These are phyloP conservation scores for Lysiphlebus fabarum DNA, from an alignment of 1,140 invertebrate species.

Conservation along the genomic window DNA sequence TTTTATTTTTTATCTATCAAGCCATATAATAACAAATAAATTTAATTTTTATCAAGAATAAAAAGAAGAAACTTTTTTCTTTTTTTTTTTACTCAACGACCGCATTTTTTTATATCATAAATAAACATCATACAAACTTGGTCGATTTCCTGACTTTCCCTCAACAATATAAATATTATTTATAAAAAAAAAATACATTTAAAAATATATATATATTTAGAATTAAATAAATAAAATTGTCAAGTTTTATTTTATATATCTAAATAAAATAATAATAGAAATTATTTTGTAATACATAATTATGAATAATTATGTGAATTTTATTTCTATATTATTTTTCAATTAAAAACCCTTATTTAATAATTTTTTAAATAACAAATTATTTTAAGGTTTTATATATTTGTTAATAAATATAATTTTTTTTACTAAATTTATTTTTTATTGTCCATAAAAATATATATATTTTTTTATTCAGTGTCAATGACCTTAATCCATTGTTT, in stretches of 20 bases:
- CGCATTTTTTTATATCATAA: constrained; percentile 12
- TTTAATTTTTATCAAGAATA: not conserved
- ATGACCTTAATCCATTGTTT: constrained; percentile 22
- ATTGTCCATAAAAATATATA: not conserved
- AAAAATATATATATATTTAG: too few species aligned
- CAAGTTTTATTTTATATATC: too few species aligned
- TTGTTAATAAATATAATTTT: not conserved
- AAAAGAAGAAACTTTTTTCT: constrained; percentile 7
- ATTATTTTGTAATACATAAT: too few species aligned
- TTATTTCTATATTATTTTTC: too few species aligned
- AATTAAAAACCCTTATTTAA: too few species aligned
- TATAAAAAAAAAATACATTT: too few species aligned
- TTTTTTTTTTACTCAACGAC: not conserved
- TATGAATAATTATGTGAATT: too few species aligned
- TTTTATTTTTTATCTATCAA: constrained; percentile 5
- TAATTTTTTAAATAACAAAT: too few species aligned
- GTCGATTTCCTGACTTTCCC: constrained; percentile 15
- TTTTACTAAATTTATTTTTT: not conserved
- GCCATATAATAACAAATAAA: too few species aligned
- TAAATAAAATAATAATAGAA: too few species aligned
- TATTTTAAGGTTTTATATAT: not conserved
- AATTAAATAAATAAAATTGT: too few species aligned
- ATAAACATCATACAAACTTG: constrained; percentile 1
- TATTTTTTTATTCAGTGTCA: constrained; percentile 4
- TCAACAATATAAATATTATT: too few species aligned